Base-by-base conservation (phyloP, 53 echinoderm and acorn worm species). In the Crossaster papposus region DNA sequence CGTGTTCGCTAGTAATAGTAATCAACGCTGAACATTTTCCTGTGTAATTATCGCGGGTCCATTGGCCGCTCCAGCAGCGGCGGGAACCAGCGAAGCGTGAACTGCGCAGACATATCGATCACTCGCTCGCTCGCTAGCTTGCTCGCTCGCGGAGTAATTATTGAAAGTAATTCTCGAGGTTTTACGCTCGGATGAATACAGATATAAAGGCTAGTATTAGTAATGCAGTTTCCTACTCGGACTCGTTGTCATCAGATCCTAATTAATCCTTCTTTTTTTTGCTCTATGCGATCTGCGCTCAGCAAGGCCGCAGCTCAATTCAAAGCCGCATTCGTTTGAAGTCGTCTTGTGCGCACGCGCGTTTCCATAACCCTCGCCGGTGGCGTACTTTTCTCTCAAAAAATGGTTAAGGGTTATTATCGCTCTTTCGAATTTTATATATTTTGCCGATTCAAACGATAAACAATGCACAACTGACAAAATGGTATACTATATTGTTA, bases 191-290 rank as follows among this genome's bases (percentile, higher is more conserved):
- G 68, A 68, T 23, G 68, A 68, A 68, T 68, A 68, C 13, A 3
- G 36, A 73, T 36, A 73, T 12, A 73, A 7, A 44, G 9, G 9
- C 17, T 14, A 11, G 68, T 68, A 26, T 2, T 14, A 11, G 68
- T 68, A 26, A 68, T 24, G 68, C 28, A 28, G 68, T 26, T 28
- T n/a, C 68, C 10, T 11, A 17, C 58, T 32, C 14, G 13, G 74
- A 34, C 13, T 14, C 74, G 35, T n/a, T n/a, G n/a, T 34, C 28
- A 73, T 32, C 35, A 13, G 35, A 73, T 73, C 35, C 28, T 73
- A 73, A 73, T 73, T 73, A 73, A 73, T 73, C 74, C 36, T 26
- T 30, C 9, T 17, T 36, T 73, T 73, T 36, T 17, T 35, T 73
- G 15, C 74, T 73, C 74, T 17, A 73, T 73, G 15, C 74, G 68